Evolutionary conservation across 2,113 vertebrate genomes (phyloP), one percentile per base, ranked within the genome.

Genomic region (Tachycineta bicolor): DNA sequence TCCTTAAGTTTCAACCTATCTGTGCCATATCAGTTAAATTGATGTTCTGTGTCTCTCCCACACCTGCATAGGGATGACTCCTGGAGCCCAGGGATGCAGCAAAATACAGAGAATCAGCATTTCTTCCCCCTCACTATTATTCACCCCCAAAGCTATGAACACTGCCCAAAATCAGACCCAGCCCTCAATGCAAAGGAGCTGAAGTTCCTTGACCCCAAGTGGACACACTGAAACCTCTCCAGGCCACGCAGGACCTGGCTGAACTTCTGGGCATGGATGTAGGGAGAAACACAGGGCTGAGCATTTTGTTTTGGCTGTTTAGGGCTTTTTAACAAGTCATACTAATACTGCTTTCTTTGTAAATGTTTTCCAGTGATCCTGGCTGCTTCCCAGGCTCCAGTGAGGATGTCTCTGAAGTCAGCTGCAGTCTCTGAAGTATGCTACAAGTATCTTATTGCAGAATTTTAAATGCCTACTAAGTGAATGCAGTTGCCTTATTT

Each of bases 401-500:
- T 17, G 88, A 97, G 95, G 96, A 97, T 86, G 93, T 90, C 97
- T 97, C 95, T 94, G 76, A 98, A 97, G 95, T 86, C 92, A 96
- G 92, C 94, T 96, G 94, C 95, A 93, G 97, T 82, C 96, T 97
- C 96, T 92, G 94, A 97, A 94, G 95, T 96, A 92, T 92, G 93
- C 96, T 92, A 73, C 33, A 28, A 93, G 94, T 96, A 97, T 98
- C 94, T 90, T 94, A 24, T 96, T 98, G 94, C 96, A 97, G 94
- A 94, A 96, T 89, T 94, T 96, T 94, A 96, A 97, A 95, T 86
- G 83, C 95, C 95, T 96, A 93, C 47, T 92, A 97, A 92, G 89
- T 81, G 80, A 97, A 98, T 87, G 85, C 93, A 96, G 94, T 96
- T 95, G 94, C 83, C 87, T 87, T 68, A 82, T 97, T 97, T 97